phyloP scores from a whole-genome alignment of 2,797 vertebrate species.

The Tragopan temminckii region DNA sequence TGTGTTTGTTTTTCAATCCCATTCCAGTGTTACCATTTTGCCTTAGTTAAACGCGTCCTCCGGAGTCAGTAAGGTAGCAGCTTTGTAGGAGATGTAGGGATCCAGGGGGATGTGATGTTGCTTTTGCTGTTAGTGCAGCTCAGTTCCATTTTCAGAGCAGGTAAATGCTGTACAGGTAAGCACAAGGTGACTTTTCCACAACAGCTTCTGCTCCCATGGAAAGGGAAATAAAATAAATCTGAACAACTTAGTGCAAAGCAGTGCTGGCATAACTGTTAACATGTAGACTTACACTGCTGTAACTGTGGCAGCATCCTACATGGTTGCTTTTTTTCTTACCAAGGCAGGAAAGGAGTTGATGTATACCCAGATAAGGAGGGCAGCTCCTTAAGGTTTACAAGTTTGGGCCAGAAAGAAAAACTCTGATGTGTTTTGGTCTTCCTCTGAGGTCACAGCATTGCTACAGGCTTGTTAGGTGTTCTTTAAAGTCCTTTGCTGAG shows the following conservation, averaged over 20 bases:
- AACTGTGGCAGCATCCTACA: neutral
- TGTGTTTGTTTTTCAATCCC: neutral
- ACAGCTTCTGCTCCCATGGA: neutral
- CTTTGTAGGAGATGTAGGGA: neutral
- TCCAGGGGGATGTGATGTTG: neutral
- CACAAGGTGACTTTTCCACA: neutral
- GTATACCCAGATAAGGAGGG: accelerated
- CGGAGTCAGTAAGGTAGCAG: neutral
- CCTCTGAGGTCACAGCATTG: neutral
- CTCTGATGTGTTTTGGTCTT: neutral
- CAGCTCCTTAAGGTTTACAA: neutral
- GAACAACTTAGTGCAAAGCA: neutral
- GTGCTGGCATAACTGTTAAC: neutral
- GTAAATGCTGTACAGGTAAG: too few species aligned
- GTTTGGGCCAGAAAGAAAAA: neutral
- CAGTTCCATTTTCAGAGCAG: neutral
- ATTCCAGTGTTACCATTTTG: neutral
- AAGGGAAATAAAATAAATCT: neutral
- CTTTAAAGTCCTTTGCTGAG: neutral
- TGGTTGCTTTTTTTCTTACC: neutral
- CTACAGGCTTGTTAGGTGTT: accelerated
- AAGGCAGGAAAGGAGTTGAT: neutral
- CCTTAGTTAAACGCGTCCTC: neutral
- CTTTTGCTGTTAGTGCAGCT: neutral
- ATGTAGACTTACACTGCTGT: neutral